Evolutionary conservation across 92 coral and sea anemone genomes (phyloP), one percentile per base, ranked within the genome.

Genomic region (Blastomussa wellsi): DNA sequence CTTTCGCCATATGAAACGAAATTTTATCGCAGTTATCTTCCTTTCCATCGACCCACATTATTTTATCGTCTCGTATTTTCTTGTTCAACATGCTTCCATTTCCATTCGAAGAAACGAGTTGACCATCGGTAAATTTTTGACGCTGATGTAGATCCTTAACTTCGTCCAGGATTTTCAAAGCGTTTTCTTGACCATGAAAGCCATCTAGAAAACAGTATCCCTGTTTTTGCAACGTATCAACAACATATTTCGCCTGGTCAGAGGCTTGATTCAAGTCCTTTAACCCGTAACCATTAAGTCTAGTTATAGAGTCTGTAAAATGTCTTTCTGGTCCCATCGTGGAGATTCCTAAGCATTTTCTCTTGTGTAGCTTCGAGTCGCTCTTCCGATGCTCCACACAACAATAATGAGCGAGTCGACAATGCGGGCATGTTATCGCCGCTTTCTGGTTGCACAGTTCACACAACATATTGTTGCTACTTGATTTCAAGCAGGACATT

Each of bases 51-150:
- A 94, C 71, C 98, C 98, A 96, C 0, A 95, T 83, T 28, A 94
- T 96, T 53, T 89, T 91, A 82, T 96, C 98, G 20, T 95, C 98
- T 33, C 98, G 89, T 53, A 96, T 86, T 75, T 90, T 87, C 64
- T 90, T 87, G 67, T 94, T 88, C 28, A 90, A 77, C 49, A 87
- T 86, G n/a, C 88, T 79, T 7, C 91, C 92, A 47, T 87, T 87
- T 2, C 88, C 93, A 20, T 89, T 79, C 19, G 91, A 80, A 41
- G 95, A 94, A 16, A 92, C 92, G 17, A 96, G 91, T 81, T 96
- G 92, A 14, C 98, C 98, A 71, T 91, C 95, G 32, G 87, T 92
- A 57, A 96, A 89, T 24, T 79, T 59, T 0, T 95, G 93, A 7
- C 76, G 62, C 3, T 86, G 86, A 72, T 94, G 96, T 52, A 96